Percentiles rank a stretch among this genome's conserved stretches.
These are phyloP conservation scores for Anoplius nigerrimus DNA, from an alignment of 2,888 invertebrate genomes.

Conservation along the genomic window DNA sequence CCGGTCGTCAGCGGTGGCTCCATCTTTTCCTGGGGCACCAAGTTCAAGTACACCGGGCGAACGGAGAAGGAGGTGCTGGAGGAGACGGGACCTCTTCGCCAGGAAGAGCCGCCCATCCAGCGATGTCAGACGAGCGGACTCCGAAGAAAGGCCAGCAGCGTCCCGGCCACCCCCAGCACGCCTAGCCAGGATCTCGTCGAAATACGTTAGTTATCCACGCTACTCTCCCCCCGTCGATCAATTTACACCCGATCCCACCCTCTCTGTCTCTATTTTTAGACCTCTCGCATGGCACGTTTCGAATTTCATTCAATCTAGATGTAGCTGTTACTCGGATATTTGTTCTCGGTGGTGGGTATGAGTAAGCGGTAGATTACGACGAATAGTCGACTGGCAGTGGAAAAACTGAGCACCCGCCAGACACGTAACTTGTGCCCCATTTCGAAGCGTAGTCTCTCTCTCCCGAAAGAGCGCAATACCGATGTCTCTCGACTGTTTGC, in stretches of 20 bases:
- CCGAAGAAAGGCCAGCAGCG: conserved; percentile 88
- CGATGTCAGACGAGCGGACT: conserved; percentile 81
- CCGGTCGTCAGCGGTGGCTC: conserved; percentile 93
- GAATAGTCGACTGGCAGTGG: too few species aligned
- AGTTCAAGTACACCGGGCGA: conserved; percentile 94
- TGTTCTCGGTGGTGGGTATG: too few species aligned
- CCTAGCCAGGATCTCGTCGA: conserved; percentile 82
- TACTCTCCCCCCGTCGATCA: too few species aligned
- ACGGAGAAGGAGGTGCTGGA: conserved; percentile 94
- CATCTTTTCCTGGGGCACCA: conserved; percentile 95
- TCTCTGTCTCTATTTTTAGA: too few species aligned
- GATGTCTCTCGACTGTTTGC: too few species aligned
- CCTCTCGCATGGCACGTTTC: background rate
- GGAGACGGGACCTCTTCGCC: conserved; percentile 80
- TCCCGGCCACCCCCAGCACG: conserved; percentile 91
- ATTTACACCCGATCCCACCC: too few species aligned
- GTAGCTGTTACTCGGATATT: too few species aligned
- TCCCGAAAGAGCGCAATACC: too few species aligned
- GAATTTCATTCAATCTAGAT: background rate
- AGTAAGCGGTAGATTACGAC: too few species aligned
- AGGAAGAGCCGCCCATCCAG: conserved; percentile 79
- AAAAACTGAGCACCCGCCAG: too few species aligned
- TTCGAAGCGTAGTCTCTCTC: too few species aligned
- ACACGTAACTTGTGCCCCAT: too few species aligned
- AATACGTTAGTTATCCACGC: conserved; percentile 77